These are phyloP conservation scores for Hypotaenidia philippensis DNA, from an alignment of 2,797 vertebrate species.

Conservation along the genomic window DNA sequence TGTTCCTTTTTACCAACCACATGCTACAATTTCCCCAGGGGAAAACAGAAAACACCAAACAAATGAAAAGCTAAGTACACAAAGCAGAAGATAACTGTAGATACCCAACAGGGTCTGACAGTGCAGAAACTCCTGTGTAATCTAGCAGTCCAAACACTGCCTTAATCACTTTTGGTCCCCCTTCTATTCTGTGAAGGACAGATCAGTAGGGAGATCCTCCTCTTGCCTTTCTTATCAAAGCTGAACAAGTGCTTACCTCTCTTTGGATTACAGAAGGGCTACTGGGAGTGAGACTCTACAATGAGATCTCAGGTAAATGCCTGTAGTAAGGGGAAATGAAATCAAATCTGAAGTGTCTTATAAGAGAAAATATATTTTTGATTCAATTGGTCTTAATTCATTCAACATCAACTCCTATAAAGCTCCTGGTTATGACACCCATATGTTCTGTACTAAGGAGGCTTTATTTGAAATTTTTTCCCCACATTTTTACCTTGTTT, in stretches of 20 bases:
- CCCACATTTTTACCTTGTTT: background rate
- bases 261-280: background rate
- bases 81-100: background rate
- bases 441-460: background rate
- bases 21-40: background rate
- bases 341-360: background rate
- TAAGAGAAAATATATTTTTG: background rate
- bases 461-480: background rate
- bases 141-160: background rate
- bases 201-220: background rate
- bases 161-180: background rate
- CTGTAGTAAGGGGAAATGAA: background rate
- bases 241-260: background rate
- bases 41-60: background rate
- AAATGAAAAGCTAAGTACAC: background rate
- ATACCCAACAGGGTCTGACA: background rate
- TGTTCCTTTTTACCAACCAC: background rate
- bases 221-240: background rate
- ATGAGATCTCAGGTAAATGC: background rate
- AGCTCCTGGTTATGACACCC: background rate
- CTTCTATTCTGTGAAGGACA: background rate
- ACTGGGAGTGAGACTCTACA: background rate
- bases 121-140: background rate
- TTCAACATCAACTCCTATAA: background rate
- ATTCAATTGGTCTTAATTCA: background rate